A percentile compares a stretch with the other conserved stretches of the same genome.
Evolutionary conservation across 1,140 invertebrate genomes (phyloP).

Genomic region (Asobara japonica): DNA sequence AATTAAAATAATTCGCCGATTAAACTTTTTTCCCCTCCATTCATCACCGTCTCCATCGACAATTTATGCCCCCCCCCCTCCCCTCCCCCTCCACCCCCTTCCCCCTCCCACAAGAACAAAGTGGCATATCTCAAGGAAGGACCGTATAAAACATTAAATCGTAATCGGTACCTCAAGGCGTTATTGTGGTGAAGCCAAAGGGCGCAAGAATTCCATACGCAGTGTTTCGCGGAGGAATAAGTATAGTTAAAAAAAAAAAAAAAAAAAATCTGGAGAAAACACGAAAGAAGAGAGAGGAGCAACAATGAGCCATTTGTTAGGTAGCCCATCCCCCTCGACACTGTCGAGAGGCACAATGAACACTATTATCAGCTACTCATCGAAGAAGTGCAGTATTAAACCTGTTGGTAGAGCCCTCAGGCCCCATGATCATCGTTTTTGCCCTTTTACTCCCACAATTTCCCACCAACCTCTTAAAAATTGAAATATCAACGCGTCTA

Average conservation of each 20-base stretch:
- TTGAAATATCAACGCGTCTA: neutral
- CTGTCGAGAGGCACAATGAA: constrained; percentile 48
- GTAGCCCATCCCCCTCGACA: constrained; percentile 42
- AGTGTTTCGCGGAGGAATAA: neutral
- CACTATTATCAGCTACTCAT: constrained; percentile 58
- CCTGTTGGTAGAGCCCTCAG: constrained; percentile 36
- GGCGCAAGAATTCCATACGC: neutral
- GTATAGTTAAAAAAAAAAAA: constrained; percentile 19
- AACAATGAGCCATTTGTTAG: constrained; percentile 61
- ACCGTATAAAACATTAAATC: too few species aligned
- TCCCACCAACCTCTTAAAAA: neutral
- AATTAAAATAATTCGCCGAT: too few species aligned
- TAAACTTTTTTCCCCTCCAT: too few species aligned
- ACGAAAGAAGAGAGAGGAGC: constrained; percentile 22
- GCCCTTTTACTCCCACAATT: neutral
- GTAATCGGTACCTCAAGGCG: too few species aligned
- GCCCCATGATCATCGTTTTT: constrained; percentile 18
- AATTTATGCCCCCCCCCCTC: too few species aligned
- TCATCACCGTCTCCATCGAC: too few species aligned
- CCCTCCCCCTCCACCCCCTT: too few species aligned
- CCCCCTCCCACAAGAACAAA: too few species aligned
- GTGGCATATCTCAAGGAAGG: too few species aligned
- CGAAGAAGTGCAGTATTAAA: constrained; percentile 40
- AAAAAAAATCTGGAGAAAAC: too few species aligned
- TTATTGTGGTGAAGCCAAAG: too few species aligned